These are phyloP conservation scores for Sphaerodactylus townsendi DNA, from an alignment of 2,113 vertebrate species.

Conservation along the genomic window DNA sequence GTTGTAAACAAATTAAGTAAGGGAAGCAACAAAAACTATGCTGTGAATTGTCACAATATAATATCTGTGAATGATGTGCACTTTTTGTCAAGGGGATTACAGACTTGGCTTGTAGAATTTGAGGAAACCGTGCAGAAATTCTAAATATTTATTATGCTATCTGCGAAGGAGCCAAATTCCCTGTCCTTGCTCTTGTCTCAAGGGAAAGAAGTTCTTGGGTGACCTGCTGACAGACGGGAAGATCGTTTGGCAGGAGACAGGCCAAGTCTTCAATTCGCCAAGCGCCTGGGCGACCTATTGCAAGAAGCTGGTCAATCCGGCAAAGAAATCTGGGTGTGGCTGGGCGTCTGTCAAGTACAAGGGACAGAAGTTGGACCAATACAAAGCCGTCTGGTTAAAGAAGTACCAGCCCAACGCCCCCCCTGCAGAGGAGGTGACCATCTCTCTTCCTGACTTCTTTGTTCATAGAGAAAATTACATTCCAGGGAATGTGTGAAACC, in stretches of 20 bases:
- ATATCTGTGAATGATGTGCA: too few relatives aligned
- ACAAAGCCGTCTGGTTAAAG: constrained; percentile 93
- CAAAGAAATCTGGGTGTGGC: constrained; percentile 96
- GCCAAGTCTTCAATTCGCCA: constrained; percentile 94
- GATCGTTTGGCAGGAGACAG: constrained; percentile 95
- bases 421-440: constrained; percentile 82
- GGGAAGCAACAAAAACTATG: too few relatives aligned
- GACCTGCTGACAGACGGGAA: constrained; percentile 91
- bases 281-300: constrained; percentile 99
- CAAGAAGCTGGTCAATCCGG: constrained; percentile 94
- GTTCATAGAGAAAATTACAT: not conserved
- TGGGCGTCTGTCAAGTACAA: constrained; percentile 96
- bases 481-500: too few relatives aligned
- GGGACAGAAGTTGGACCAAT: constrained; percentile 95
- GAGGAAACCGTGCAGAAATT: too few relatives aligned
- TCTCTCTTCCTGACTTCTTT: not conserved
- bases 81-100: too few relatives aligned
- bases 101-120: too few relatives aligned
- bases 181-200: not conserved
- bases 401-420: constrained; percentile 83
- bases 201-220: constrained; percentile 96
- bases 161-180: too few relatives aligned
- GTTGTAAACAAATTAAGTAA: not conserved
- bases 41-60: too few relatives aligned
- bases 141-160: too few relatives aligned